phyloP scores from a whole-genome alignment of 2,888 invertebrate species.

The Temnothorax unifasciatus region DNA sequence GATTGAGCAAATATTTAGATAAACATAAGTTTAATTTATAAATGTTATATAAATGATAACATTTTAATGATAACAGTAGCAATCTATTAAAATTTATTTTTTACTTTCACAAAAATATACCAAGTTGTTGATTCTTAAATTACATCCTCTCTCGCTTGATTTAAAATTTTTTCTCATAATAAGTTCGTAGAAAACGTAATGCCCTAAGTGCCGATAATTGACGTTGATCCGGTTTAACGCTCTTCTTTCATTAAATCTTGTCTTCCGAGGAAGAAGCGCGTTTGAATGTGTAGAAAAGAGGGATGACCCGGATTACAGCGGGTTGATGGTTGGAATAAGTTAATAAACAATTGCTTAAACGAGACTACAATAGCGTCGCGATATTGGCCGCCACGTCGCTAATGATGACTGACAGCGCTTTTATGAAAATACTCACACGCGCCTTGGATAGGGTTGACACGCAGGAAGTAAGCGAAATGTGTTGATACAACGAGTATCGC shows the following conservation, averaged over 20 bases:
- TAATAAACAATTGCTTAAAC: conserved; percentile 81
- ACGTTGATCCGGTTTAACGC: conserved; percentile 52
- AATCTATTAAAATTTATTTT: neutral
- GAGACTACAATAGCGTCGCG: conserved; percentile 77
- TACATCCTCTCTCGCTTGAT: conserved; percentile 8
- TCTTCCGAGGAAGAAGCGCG: conserved; percentile 60
- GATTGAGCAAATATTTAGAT: neutral
- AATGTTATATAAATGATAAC: neutral
- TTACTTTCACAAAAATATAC: neutral
- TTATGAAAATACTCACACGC: conserved; percentile 73
- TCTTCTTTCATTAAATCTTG: conserved; percentile 63
- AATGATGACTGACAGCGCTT: conserved; percentile 80
- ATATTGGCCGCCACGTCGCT: conserved; percentile 75
- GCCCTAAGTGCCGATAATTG: conserved; percentile 57
- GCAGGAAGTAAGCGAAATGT: conserved; percentile 53
- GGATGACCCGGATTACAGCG: conserved; percentile 54
- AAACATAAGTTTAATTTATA: neutral
- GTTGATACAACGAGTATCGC: conserved; percentile 38
- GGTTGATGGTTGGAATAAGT: conserved; percentile 64
- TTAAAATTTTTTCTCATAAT: conserved; percentile 41
- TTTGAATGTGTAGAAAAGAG: conserved; percentile 59
- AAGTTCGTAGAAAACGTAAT: conserved; percentile 46
- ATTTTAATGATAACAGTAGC: neutral
- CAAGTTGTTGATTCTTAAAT: neutral
- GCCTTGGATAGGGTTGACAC: conserved; percentile 34